Percentiles rank a stretch among this genome's conserved stretches.
Evolutionary conservation across 2,888 invertebrate genomes (phyloP).

Genomic region (Thereva unica): DNA sequence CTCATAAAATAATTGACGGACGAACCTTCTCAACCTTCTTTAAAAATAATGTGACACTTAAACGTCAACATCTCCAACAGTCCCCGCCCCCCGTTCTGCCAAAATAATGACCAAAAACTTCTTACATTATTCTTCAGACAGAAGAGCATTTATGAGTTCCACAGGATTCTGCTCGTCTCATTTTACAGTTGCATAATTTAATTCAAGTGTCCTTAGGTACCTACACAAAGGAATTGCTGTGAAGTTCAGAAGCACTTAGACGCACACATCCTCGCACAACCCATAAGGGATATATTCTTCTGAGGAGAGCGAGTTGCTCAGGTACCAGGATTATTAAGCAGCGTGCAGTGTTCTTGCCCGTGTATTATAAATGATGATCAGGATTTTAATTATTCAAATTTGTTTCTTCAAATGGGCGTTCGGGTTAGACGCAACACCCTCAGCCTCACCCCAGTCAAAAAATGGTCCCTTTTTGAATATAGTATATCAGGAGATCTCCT

Average conservation of each 20-base stretch:
- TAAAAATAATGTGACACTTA: too few relatives aligned
- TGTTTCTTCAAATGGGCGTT: slow-evolving; percentile 17
- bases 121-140: slow-evolving; percentile 7
- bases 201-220: slow-evolving; percentile 17
- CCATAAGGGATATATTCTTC: background rate
- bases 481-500: too few relatives aligned
- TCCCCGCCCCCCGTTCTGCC: too few relatives aligned
- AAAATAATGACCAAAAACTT: too few relatives aligned
- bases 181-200: slow-evolving; percentile 8
- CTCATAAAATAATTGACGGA: too few relatives aligned
- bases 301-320: too few relatives aligned
- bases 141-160: slow-evolving; percentile 15
- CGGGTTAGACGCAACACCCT: background rate
- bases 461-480: too few relatives aligned
- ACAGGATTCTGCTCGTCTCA: background rate
- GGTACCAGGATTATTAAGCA: too few relatives aligned
- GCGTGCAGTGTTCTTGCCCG: background rate
- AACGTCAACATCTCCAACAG: too few relatives aligned
- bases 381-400: slow-evolving; percentile 33
- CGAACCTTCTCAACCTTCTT: too few relatives aligned
- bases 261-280: slow-evolving; percentile 4
- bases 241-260: slow-evolving; percentile 29
- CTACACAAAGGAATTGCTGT: slow-evolving; percentile 1
- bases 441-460: background rate
- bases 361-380: slow-evolving; percentile 28